Percentiles rank a stretch among this genome's conserved stretches.
Conservation (phyloP, 2,113 vertebrate species). For the Phocoena sinus region DNA sequence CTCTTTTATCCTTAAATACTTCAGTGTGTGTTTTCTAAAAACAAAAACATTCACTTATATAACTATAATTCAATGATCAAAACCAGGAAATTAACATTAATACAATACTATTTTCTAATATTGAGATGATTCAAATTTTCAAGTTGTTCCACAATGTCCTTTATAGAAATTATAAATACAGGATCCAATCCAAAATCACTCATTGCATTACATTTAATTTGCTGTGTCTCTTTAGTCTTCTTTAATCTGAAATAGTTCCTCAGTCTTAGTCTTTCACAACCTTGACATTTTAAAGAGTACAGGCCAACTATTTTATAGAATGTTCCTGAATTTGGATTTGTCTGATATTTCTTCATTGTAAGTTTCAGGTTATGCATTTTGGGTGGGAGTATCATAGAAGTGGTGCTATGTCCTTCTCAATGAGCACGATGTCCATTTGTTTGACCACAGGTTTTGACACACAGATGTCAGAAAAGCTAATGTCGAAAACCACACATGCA, state of each 20-base stretch:
- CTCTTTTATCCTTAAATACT: constrained; percentile 5
- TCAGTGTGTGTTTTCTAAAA: background rate
- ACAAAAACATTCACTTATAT: background rate
- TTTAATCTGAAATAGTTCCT: constrained; percentile 1
- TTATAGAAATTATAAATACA: background rate
- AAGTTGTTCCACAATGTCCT: background rate
- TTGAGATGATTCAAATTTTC: background rate
- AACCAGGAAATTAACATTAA: background rate
- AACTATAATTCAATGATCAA: background rate
- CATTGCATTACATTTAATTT: background rate
- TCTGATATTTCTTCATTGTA: constrained; percentile 6
- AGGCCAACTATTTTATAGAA: background rate
- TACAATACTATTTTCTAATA: background rate
- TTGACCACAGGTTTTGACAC: background rate
- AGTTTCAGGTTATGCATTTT: background rate
- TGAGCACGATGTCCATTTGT: background rate
- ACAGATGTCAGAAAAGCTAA: background rate
- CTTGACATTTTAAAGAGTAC: background rate
- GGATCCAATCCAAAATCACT: background rate
- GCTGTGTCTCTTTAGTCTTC: background rate
- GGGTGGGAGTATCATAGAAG: background rate
- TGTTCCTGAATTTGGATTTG: background rate
- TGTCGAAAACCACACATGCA: background rate
- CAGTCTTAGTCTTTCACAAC: background rate
- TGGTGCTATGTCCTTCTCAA: background rate